These are phyloP conservation scores for Mycalesis mineus DNA, from an alignment of 2,888 invertebrate genomes.

Conservation along the genomic window DNA sequence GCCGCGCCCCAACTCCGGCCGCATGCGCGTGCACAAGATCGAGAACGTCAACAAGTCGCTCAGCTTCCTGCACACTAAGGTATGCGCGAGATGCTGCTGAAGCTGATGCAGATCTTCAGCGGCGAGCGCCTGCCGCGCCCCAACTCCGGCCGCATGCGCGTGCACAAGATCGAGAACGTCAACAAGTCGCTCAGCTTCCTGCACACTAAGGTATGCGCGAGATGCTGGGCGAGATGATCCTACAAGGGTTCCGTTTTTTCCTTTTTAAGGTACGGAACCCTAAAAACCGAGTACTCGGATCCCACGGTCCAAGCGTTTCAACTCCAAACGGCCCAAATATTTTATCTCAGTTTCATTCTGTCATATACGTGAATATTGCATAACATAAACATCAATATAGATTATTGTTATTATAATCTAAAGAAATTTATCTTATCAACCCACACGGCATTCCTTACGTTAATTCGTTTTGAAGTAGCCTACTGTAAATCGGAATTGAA, in stretches of 20 bases:
- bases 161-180: constrained; percentile 99
- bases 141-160: constrained; percentile 96
- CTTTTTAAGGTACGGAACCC: too few relatives aligned
- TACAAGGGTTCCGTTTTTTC: too few relatives aligned
- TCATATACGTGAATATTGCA: too few relatives aligned
- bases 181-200: constrained; percentile 97
- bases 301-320: too few relatives aligned
- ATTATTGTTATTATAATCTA: too few relatives aligned
- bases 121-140: constrained; percentile 98
- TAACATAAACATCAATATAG: too few relatives aligned
- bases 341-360: too few relatives aligned
- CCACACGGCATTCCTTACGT: background rate
- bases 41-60: constrained; percentile 99
- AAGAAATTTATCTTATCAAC: background rate
- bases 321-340: too few relatives aligned
- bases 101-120: constrained; percentile 97
- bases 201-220: constrained; percentile 88
- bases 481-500: background rate
- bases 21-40: constrained; percentile 98
- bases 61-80: constrained; percentile 96
- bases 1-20: constrained; percentile 96
- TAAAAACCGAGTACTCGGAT: too few relatives aligned
- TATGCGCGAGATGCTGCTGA: constrained; percentile 49
- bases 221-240: too few relatives aligned
- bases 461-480: background rate